phyloP scores from a whole-genome alignment of 2,888 invertebrate species.

The Sympetrum striolatum region DNA sequence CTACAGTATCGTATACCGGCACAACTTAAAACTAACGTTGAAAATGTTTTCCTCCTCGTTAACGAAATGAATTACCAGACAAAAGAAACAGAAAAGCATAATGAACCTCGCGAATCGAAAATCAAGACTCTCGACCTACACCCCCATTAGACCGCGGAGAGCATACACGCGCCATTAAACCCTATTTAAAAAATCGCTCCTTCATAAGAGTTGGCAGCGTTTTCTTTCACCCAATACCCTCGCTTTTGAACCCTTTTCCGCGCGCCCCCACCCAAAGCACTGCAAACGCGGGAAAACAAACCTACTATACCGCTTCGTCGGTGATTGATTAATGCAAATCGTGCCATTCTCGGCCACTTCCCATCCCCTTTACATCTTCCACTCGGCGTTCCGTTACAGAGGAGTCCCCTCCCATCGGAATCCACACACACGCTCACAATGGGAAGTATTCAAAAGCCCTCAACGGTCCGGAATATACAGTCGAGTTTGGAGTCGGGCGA shows the following conservation, averaged over 20 bases:
- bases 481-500: neutral
- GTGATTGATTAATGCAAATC: conserved; percentile 43
- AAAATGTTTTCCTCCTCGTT: no score
- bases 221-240: neutral
- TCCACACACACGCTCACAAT: neutral
- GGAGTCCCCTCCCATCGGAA: neutral
- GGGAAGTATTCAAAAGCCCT: neutral
- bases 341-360: neutral
- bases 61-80: no score
- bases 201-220: neutral
- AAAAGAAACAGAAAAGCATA: no score
- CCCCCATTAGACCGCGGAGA: neutral
- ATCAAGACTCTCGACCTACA: neutral
- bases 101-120: no score
- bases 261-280: neutral
- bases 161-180: neutral
- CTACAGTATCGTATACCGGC: no score
- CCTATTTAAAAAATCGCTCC: neutral
- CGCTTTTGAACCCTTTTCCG: neutral
- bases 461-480: neutral
- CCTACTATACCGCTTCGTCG: neutral
- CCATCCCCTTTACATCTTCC: neutral
- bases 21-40: no score
- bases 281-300: conserved; percentile 29
- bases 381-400: neutral